Conservation (phyloP, 2,888 invertebrate species). For the Apotomis betuletana region DNA sequence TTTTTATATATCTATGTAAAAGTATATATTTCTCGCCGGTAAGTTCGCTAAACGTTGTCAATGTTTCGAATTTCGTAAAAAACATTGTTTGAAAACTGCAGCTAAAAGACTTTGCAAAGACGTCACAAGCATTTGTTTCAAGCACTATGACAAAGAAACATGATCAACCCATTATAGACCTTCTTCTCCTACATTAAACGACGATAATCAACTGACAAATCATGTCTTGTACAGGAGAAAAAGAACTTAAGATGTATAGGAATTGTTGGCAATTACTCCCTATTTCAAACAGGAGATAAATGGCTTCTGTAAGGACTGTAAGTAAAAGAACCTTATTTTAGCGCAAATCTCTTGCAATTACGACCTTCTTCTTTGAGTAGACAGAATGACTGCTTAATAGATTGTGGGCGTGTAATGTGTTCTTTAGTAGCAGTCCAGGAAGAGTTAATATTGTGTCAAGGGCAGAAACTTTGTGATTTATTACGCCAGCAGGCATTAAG, state of each 20-base stretch:
- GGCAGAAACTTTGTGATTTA: slow-evolving; percentile 26
- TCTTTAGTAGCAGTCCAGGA: slow-evolving; percentile 5
- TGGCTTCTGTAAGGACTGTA: neutral
- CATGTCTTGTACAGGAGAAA: neutral
- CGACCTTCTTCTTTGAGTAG: neutral
- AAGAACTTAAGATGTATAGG: neutral
- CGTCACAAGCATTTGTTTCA: slow-evolving; percentile 12
- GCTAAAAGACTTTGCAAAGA: neutral
- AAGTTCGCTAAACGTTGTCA: no score
- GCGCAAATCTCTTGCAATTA: neutral
- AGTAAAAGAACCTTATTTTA: neutral
- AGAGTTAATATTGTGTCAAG: slow-evolving; percentile 32
- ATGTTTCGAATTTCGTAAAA: neutral
- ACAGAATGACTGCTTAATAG: slow-evolving; percentile 12
- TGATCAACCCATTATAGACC: slow-evolving; percentile 1
- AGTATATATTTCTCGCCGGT: no score
- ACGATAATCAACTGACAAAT: neutral
- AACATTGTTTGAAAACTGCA: neutral
- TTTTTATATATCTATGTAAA: no score
- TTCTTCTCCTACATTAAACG: slow-evolving; percentile 5
- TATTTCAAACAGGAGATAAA: neutral
- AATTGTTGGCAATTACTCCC: neutral
- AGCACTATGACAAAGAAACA: slow-evolving; percentile 4
- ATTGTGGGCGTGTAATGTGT: slow-evolving; percentile 16
- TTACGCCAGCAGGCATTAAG: slow-evolving; percentile 5